Evolutionary conservation across 2,797 vertebrate genomes (phyloP), one percentile per base, ranked within the genome.

Genomic region (Fundulus diaphanus): DNA sequence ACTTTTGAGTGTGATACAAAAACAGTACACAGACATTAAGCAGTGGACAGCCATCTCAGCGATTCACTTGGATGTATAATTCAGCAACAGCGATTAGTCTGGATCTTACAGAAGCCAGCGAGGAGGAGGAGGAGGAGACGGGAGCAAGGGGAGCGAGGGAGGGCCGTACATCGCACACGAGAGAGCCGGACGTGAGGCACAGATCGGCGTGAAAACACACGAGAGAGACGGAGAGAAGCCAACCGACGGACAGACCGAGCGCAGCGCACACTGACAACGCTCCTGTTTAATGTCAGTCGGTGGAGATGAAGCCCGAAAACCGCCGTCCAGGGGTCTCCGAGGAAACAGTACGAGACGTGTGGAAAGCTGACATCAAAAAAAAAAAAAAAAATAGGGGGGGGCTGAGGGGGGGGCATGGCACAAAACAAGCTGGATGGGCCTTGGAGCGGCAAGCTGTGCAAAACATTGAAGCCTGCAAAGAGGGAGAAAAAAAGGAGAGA

Each of bases 31-130:
- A 91, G 86, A 90, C 92, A 91, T 93, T 94, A 93, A 85, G 87
- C 90, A 91, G 88, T 80, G 82, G 89, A 85, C 86, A 79, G 91
- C 87, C 92, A 82, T 83, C 91, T 95, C 90, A 93, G 88, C 88
- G 83, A 95, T 95, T 95, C 95, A 89, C 93, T 96, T 95, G 93
- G 94, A 96, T 96, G 94, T 95, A 96, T 95, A 95, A 96, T 96
- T 96, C 88, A 96, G 87, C 92, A 94, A 82, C 92, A 93, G 91
- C 92, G 93, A 96, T 96, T 95, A 96, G 92, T 92, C 87, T 90
- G 88, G 91, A 91, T 94, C 90, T 92, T 92, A 89, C 84, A 90
- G 83, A 80, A 89, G 83, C 74, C 83, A 82, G 87, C 31, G 63
- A 82, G 67, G 73, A 75, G 72, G 73, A 75, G 72, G 73, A 57